Evolutionary conservation across 2,888 invertebrate species (phyloP), one percentile per base, ranked within the genome.

Genomic region (Platynereis dumerilii): DNA sequence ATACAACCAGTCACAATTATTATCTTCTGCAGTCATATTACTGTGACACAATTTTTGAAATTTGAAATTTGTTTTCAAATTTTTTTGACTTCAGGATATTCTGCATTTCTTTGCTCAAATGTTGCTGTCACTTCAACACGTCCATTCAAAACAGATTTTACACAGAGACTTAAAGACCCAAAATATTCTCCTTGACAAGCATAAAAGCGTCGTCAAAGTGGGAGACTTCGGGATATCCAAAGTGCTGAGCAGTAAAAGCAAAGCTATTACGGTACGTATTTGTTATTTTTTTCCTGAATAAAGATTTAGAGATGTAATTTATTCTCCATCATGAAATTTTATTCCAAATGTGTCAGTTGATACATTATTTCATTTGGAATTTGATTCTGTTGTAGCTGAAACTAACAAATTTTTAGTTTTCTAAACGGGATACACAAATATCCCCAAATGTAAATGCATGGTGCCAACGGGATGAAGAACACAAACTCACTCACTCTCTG

Each of bases 141-240:
- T 94, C 57, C 94, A 94, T 80, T 87, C 87, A 28, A 88, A 90
- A 74, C 88, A 90, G 74, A 90, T 93, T 64, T 88, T 94, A 58
- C 93, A 94, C 80, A 86, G 93, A 74, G 94, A 94, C 84, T 86
- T 94, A 66, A 94, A 92, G 84, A 90, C 92, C 7, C 92, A 92
- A 83, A 94, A 94, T 82, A 92, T 94, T 71, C 88, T 94, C 72
- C 88, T 91, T 57, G 91, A 92, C 58, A 86, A 87, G 71, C 86
- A 88, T 72, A 88, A 89, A 2, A 86, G 89, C 68, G 84, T 91
- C 12, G 87, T 92, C 0, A 92, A 93, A 85, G 91, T 93, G 72
- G 91, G 92, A 0, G 93, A 93, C 79, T 93, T 93, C 83, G 93
- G 93, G 26, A 91, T 93, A 72, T 92, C 92, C 0, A 92, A 91